Evolutionary conservation across 2,113 vertebrate genomes (phyloP).

Genomic region (Elachura formosa): DNA sequence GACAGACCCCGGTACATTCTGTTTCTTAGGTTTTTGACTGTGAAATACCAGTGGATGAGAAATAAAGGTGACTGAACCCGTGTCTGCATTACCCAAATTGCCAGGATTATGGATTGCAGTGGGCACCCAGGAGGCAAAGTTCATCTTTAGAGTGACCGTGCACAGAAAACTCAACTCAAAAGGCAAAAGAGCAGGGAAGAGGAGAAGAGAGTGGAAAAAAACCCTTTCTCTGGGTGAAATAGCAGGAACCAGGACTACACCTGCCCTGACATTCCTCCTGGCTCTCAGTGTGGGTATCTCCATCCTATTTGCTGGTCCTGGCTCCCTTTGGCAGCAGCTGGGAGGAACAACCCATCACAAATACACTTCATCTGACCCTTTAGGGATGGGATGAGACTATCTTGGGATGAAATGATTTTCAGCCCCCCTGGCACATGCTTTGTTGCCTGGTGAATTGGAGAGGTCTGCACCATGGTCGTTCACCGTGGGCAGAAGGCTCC

Average conservation of each 20-base stretch:
- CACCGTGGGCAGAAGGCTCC: not conserved
- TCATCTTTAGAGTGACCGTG: not conserved
- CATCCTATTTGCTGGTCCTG: not conserved
- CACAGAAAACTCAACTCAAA: not conserved
- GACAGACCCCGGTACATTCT: not conserved
- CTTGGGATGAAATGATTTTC: not conserved
- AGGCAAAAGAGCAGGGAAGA: not conserved
- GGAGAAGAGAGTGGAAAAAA: not conserved
- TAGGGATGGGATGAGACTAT: not conserved
- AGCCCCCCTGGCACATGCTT: not conserved
- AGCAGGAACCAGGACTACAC: not conserved
- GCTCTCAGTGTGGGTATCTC: not conserved
- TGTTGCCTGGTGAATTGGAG: not conserved
- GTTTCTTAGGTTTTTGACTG: not conserved
- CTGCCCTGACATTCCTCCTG: not conserved
- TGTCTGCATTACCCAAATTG: not conserved
- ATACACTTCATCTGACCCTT: not conserved
- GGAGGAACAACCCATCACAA: not conserved
- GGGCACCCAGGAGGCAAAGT: not conserved
- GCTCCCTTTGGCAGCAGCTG: not conserved
- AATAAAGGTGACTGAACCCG: not conserved
- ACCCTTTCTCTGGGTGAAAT: not conserved
- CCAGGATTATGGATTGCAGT: not conserved
- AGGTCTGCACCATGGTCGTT: rapidly evolving
- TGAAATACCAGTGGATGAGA: not conserved